These are phyloP conservation scores for Camponotus fellah DNA, from an alignment of 2,888 invertebrate genomes.

Conservation along the genomic window DNA sequence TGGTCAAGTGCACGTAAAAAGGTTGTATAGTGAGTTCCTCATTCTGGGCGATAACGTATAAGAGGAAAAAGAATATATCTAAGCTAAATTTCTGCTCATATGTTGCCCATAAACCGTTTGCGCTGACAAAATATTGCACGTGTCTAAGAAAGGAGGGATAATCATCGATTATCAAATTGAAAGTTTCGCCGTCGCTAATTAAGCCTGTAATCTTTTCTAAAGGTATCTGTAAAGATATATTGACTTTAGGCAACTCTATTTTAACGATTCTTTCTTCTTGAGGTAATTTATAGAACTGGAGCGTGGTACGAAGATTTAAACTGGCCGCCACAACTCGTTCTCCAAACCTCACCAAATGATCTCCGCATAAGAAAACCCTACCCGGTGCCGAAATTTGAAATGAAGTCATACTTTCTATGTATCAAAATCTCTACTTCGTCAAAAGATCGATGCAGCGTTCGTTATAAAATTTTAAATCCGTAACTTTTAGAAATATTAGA, in stretches of 20 bases:
- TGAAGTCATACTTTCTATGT: background rate
- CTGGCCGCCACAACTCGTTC: background rate
- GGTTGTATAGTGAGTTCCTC: background rate
- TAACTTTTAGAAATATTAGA: background rate
- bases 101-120: too few relatives aligned
- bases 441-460: background rate
- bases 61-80: too few relatives aligned
- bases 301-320: background rate
- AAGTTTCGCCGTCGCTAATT: too few relatives aligned
- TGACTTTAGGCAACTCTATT: background rate
- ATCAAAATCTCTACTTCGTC: background rate
- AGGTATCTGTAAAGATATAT: background rate
- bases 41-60: too few relatives aligned
- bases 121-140: too few relatives aligned
- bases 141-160: too few relatives aligned
- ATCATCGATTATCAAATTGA: too few relatives aligned
- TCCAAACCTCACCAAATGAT: background rate
- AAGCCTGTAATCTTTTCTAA: background rate
- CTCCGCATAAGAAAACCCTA: background rate
- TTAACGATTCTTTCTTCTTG: too few relatives aligned
- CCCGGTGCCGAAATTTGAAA: background rate
- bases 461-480: background rate
- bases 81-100: too few relatives aligned
- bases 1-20: background rate
- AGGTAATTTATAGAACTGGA: background rate